These are phyloP conservation scores for Etheostoma nigrum DNA, from an alignment of 2,797 vertebrate genomes.

Conservation along the genomic window DNA sequence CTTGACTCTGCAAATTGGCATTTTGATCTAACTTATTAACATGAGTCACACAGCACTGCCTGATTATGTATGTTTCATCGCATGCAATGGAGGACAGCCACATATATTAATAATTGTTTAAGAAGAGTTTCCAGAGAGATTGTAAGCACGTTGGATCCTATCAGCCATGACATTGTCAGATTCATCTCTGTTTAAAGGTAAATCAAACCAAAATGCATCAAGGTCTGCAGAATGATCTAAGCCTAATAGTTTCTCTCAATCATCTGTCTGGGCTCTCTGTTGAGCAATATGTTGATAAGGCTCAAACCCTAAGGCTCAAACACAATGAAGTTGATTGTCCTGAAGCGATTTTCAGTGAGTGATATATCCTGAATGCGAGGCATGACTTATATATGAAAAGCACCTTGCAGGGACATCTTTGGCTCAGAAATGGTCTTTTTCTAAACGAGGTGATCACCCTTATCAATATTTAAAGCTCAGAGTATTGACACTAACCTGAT, in stretches of 20 bases:
- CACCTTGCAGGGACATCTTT: conserved; percentile 57
- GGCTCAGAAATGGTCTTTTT: conserved; percentile 62
- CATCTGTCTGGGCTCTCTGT: conserved; percentile 33
- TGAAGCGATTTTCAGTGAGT: conserved; percentile 41
- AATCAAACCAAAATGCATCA: conserved; percentile 45
- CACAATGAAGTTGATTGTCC: conserved; percentile 47
- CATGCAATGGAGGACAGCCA: conserved; percentile 12
- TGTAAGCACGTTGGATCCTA: background rate
- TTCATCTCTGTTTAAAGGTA: conserved; percentile 49
- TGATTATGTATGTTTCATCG: conserved; percentile 46
- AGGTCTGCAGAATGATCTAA: conserved; percentile 43
- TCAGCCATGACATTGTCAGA: conserved; percentile 43
- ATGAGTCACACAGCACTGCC: conserved; percentile 56
- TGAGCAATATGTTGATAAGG: conserved; percentile 59
- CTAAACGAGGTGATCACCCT: conserved; percentile 71
- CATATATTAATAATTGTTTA: conserved; percentile 38
- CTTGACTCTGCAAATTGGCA: conserved; percentile 77
- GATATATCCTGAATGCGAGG: conserved; percentile 53
- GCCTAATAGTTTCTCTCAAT: conserved; percentile 56
- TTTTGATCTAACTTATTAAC: conserved; percentile 70
- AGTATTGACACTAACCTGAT: conserved; percentile 84
- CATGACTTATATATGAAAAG: conserved; percentile 74
- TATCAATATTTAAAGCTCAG: conserved; percentile 86
- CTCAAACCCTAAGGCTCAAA: conserved; percentile 62
- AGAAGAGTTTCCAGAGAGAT: conserved; percentile 28